These are phyloP conservation scores for Symphodus melops DNA, from an alignment of 2,113 vertebrate species.

Conservation along the genomic window DNA sequence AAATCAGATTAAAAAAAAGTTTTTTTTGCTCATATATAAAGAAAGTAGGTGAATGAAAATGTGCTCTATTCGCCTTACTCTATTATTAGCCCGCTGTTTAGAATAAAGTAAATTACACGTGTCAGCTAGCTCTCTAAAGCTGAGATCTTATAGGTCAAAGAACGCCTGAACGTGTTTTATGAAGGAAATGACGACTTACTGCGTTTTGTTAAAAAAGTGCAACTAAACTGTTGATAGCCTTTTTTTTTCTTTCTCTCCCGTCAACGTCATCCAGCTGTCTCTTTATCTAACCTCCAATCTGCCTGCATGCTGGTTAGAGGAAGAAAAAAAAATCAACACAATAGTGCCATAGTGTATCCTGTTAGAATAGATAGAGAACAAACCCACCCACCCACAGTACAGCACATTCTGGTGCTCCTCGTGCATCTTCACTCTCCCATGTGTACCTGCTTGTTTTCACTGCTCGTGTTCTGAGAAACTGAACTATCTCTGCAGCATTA, in stretches of 20 bases:
- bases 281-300: conserved; percentile 1
- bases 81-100: background rate
- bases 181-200: conserved; percentile 18
- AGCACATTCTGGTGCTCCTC: background rate
- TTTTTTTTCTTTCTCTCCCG: background rate
- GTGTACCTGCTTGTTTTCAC: conserved; percentile 18
- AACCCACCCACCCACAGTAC: conserved; percentile 26
- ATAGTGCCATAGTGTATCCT: conserved; percentile 1
- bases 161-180: background rate
- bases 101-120: background rate
- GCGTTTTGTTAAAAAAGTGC: background rate
- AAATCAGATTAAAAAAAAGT: background rate
- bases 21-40: background rate
- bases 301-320: conserved; percentile 6
- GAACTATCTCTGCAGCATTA: conserved; percentile 19
- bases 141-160: background rate
- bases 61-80: background rate
- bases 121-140: background rate
- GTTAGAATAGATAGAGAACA: conserved; percentile 22
- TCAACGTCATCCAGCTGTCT: background rate
- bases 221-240: background rate
- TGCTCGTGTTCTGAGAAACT: conserved; percentile 19
- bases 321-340: background rate
- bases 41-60: background rate
- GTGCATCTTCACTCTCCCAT: conserved; percentile 29